Conservation (phyloP, 2,797 vertebrate species). For the Arrhamphus sclerolepis region DNA sequence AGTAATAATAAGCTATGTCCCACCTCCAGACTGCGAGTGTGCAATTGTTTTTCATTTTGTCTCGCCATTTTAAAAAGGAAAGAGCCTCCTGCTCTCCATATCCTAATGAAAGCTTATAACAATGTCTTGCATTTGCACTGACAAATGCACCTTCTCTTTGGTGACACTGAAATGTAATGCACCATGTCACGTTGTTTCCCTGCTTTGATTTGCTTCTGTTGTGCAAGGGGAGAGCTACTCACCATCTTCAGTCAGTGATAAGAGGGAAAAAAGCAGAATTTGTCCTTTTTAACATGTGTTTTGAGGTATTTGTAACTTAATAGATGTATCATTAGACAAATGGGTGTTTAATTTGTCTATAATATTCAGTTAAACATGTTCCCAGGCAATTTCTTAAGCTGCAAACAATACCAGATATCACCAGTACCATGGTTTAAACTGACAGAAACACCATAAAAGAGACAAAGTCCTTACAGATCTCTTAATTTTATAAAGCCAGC, state of each 20-base stretch:
- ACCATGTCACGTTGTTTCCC: background rate
- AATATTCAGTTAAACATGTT: too few relatives aligned
- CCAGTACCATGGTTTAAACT: too few relatives aligned
- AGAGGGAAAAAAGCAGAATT: background rate
- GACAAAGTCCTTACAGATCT: background rate
- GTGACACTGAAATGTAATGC: background rate
- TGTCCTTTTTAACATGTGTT: background rate
- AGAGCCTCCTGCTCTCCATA: background rate
- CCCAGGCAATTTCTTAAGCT: too few relatives aligned
- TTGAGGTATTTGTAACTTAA: background rate
- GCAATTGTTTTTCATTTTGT: conserved; percentile 9
- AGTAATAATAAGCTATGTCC: conserved; percentile 8
- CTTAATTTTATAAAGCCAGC: conserved; percentile 6
- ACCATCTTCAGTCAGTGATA: background rate
- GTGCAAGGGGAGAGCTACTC: background rate
- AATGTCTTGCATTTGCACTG: background rate
- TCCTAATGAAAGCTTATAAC: background rate
- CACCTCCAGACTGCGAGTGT: conserved; percentile 9
- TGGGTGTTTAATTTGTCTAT: too few relatives aligned
- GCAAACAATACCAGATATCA: too few relatives aligned
- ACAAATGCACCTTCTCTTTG: background rate
- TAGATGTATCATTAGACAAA: background rate
- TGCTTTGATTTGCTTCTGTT: background rate
- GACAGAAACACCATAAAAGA: too few relatives aligned
- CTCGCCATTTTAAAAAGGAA: background rate